These are phyloP conservation scores for Amblyteles armatorius DNA, from an alignment of 2,888 invertebrate genomes.

Conservation along the genomic window DNA sequence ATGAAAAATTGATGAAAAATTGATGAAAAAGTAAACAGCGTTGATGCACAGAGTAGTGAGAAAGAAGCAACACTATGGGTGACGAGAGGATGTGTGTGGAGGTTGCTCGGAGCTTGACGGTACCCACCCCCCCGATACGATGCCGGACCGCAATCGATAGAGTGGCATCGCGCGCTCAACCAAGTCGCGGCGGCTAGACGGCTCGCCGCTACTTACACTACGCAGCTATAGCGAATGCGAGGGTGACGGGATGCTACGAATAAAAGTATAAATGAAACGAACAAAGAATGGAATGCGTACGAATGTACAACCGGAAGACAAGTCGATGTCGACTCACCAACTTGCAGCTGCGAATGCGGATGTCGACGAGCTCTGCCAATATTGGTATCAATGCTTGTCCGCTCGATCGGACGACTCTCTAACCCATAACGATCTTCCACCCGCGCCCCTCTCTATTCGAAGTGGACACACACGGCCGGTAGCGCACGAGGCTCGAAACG, in stretches of 20 bases:
- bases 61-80: background rate
- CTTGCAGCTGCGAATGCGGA: background rate
- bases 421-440: conserved; percentile 4
- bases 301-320: background rate
- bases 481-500: background rate
- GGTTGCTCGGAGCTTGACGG: background rate
- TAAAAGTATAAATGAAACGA: background rate
- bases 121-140: conserved; percentile 12
- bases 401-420: background rate
- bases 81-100: background rate
- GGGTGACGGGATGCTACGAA: background rate
- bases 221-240: conserved; percentile 13
- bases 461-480: background rate
- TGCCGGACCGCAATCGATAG: conserved; percentile 65
- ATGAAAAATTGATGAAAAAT: too few species aligned
- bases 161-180: conserved; percentile 51
- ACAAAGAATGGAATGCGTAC: background rate
- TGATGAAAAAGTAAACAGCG: too few species aligned
- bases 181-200: conserved; percentile 70
- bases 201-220: conserved; percentile 65
- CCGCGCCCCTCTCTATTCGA: background rate
- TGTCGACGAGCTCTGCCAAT: background rate
- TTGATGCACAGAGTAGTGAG: background rate
- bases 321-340: background rate
- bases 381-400: background rate